Evolutionary conservation across 2,113 vertebrate species (phyloP).

Genomic region (Thymallus thymallus): DNA sequence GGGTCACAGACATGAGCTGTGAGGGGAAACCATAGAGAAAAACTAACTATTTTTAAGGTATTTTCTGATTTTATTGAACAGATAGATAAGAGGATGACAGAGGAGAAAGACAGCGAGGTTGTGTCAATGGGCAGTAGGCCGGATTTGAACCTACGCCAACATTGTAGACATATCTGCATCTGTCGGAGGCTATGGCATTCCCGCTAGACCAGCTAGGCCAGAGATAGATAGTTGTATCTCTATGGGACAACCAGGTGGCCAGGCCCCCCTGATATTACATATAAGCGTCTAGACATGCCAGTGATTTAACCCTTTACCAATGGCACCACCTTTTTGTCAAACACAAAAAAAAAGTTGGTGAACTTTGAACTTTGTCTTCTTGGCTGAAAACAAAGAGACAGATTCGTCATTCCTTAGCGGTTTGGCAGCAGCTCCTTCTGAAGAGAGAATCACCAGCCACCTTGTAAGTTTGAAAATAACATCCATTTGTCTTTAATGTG

Average conservation of each 20-base stretch:
- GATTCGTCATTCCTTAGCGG: not conserved
- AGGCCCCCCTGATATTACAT: not conserved
- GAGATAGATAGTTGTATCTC: too few species aligned
- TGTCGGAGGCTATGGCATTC: too few species aligned
- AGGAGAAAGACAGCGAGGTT: too few species aligned
- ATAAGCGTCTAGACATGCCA: not conserved
- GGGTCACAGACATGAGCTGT: too few species aligned
- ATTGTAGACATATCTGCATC: too few species aligned
- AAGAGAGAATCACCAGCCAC: slow-evolving; percentile 3
- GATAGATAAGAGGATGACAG: too few species aligned
- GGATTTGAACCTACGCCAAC: too few species aligned
- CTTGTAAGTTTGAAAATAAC: not conserved
- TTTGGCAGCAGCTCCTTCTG: not conserved
- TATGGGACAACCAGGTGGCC: not conserved
- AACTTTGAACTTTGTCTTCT: slow-evolving; percentile 16
- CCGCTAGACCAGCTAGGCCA: not conserved
- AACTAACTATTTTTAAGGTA: too few species aligned
- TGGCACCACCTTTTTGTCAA: not conserved
- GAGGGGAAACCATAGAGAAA: too few species aligned
- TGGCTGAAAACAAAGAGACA: not conserved
- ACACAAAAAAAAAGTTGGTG: not conserved
- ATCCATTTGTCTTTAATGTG: not conserved
- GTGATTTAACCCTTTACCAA: slow-evolving; percentile 18
- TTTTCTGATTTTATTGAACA: too few species aligned
- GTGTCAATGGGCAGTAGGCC: too few species aligned